Percentiles rank a stretch among this genome's conserved stretches.
Evolutionary conservation across 2,113 vertebrate genomes (phyloP).

Genomic region (Misgurnus anguillicaudatus): DNA sequence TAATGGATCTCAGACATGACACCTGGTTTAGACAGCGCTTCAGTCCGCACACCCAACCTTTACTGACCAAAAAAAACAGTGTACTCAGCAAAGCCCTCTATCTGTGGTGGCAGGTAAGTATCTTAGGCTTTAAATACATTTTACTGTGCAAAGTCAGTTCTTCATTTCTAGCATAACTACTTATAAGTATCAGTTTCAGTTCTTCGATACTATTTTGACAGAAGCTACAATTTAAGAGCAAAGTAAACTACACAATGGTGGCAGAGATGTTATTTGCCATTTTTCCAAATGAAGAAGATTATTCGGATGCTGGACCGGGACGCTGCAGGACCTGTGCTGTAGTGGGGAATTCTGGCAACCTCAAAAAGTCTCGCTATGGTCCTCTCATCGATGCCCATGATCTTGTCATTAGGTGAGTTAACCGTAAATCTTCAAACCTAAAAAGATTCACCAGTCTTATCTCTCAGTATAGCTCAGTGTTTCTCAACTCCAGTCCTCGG

Average conservation of each 20-base stretch:
- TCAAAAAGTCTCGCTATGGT: slow-evolving; percentile 82
- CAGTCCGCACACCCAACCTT: neutral
- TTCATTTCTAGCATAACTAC: no score
- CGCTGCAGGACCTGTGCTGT: slow-evolving; percentile 85
- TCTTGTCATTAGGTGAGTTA: slow-evolving; percentile 84
- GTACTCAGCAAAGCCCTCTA: slow-evolving; percentile 1
- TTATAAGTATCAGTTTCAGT: neutral
- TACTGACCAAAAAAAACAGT: slow-evolving; percentile 21
- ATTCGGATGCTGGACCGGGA: slow-evolving; percentile 68
- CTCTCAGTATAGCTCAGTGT: no score
- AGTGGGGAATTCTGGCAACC: slow-evolving; percentile 94
- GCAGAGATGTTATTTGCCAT: slow-evolving; percentile 81
- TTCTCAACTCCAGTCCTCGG: no score
- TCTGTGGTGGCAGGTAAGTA: slow-evolving; percentile 34
- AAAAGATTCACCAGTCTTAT: no score
- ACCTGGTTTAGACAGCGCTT: slow-evolving; percentile 11
- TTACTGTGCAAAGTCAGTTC: neutral
- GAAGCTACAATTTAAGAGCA: slow-evolving; percentile 81
- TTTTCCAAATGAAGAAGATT: slow-evolving; percentile 75
- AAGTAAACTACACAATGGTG: slow-evolving; percentile 73
- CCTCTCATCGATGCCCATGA: slow-evolving; percentile 81
- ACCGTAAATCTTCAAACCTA: no score
- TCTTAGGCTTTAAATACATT: neutral
- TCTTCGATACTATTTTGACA: slow-evolving; percentile 50
- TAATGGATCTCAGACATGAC: slow-evolving; percentile 1